Base-by-base conservation (phyloP, 2,888 invertebrate species). In the Cataglyphis livida region DNA sequence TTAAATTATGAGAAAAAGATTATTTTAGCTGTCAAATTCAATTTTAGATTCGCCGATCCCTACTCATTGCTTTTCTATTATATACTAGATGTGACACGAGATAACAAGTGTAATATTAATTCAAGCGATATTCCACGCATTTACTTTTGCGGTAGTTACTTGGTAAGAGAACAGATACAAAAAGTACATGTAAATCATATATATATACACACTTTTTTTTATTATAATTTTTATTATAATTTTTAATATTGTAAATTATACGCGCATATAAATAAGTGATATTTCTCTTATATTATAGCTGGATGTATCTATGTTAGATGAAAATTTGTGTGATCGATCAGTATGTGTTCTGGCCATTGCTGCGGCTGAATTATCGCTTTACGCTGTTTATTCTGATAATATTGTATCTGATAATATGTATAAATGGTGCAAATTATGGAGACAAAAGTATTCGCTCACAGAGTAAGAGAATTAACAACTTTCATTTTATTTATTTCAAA, bases 41-140 rank as follows among this genome's bases (percentile, higher is more conserved):
- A 92, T n/a, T 81, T 92, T 25, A 83, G 86, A 1, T 93, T 92
- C 62, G 85, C 91, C 0, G 93, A 93, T 68, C 89, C 91, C 6
- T 91, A 88, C 28, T 88, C 92, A 0, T 81, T 93, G 6, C 71
- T 91, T 15, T 82, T 82, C 6, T 87, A 90, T 70, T 81, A 88
- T 38, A 38, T 92, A 44, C 6, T 21, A 3, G 32, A 32, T 5
- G 4, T 71, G 7, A 70, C 41, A 5, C 21, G 65, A 62, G 41
- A 83, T 7, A 3, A 32, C 75, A 0, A 61, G 84, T 9, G 38
- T 71, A 15, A 41, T 68, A 9, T 73, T 83, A 2, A 38, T 89
- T 2, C 54, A 7, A 25, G n/a, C 2, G n/a, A 76, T 41, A 57
- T 38, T 1, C 0, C 0, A 5, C 5, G 0, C 7, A 1, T 66